These are phyloP conservation scores for Aporophyla nigra DNA, from an alignment of 2,888 invertebrate genomes.

Conservation along the genomic window DNA sequence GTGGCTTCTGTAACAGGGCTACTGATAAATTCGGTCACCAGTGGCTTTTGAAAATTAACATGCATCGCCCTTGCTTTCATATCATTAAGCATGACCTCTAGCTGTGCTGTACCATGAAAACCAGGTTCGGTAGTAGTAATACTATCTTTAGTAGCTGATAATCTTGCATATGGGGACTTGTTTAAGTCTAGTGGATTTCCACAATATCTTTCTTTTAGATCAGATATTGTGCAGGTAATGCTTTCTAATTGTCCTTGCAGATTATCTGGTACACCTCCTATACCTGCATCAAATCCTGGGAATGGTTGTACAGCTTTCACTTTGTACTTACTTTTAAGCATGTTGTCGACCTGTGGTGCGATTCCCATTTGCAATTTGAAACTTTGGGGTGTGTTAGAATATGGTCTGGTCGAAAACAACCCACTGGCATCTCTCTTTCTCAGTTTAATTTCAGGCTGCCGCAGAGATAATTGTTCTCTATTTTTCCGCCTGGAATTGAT, in stretches of 20 bases:
- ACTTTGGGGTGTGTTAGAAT: constrained; percentile 2
- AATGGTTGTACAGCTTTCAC: neutral
- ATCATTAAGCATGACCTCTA: constrained; percentile 78
- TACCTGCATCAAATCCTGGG: no score
- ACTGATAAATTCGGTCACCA: constrained; percentile 70
- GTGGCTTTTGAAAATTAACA: constrained; percentile 71
- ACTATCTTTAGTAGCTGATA: neutral
- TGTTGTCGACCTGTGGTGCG: constrained; percentile 13
- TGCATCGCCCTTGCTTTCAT: constrained; percentile 77
- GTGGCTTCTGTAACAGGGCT: constrained; percentile 75
- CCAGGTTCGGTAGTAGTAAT: constrained; percentile 14
- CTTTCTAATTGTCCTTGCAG: neutral
- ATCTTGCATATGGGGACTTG: no score
- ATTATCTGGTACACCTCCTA: neutral
- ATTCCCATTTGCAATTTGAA: constrained; percentile 29
- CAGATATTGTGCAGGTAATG: constrained; percentile 19
- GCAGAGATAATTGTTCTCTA: constrained; percentile 2
- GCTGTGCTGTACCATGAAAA: constrained; percentile 71
- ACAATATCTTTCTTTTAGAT: constrained; percentile 47
- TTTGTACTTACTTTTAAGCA: constrained; percentile 8
- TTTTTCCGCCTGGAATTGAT: constrained; percentile 28
- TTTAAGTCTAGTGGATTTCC: neutral
- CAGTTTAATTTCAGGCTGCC: constrained; percentile 7
- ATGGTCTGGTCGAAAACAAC: neutral
- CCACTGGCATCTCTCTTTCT: constrained; percentile 34